Conservation (phyloP, 1,140 invertebrate genomes). For the Heliothis subflexa region DNA sequence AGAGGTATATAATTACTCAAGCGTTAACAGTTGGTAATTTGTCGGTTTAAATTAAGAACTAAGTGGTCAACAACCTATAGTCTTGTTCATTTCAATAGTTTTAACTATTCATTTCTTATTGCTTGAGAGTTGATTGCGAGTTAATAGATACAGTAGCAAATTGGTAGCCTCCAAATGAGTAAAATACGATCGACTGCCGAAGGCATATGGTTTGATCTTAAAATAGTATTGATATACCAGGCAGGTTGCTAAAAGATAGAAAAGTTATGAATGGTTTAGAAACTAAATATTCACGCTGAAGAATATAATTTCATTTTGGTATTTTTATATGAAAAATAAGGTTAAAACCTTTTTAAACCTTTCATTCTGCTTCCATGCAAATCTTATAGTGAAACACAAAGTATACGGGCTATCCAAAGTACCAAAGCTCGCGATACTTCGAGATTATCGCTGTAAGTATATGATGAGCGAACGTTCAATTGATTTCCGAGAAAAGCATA, state of each 20-base stretch:
- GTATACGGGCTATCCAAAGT: constrained; percentile 8
- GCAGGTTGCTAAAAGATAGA: no score
- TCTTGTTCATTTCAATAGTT: constrained; percentile 14
- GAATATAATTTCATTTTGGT: no score
- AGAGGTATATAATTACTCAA: constrained; percentile 29
- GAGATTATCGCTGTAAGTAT: constrained; percentile 13
- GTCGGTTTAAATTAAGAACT: constrained; percentile 35
- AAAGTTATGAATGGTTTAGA: no score
- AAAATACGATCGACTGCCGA: neutral
- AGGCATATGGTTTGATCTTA: neutral
- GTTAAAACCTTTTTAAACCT: no score
- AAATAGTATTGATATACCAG: neutral
- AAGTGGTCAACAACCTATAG: constrained; percentile 24
- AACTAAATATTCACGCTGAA: no score
- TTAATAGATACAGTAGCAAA: neutral
- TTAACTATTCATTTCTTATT: constrained; percentile 8
- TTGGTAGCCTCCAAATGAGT: neutral
- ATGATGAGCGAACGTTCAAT: constrained; percentile 36
- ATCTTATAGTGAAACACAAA: neutral
- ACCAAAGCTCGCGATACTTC: constrained; percentile 4
- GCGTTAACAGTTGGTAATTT: constrained; percentile 31
- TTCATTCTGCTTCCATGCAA: no score
- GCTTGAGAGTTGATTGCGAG: constrained; percentile 5
- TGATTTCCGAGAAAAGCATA: constrained; percentile 54
- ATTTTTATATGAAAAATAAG: no score